Evolutionary conservation across 2,888 invertebrate species (phyloP), one percentile per base, ranked within the genome.

Genomic region (Phymatocera aterrima): DNA sequence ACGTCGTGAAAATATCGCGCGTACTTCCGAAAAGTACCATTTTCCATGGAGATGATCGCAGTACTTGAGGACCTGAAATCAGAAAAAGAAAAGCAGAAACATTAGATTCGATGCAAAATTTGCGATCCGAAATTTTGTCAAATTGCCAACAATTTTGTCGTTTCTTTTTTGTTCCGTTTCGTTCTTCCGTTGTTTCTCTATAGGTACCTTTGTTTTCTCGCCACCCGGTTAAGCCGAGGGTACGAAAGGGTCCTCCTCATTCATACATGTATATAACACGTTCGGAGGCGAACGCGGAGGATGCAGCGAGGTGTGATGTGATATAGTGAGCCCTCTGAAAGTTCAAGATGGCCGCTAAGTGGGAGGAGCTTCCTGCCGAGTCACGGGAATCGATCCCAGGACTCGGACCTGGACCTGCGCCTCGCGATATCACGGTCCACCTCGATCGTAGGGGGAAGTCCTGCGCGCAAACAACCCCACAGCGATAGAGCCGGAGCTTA

Each of bases 11-110:
- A 99, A 99, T 87, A 99, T 98, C 80, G 99, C 99, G 12, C 99
- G 95, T 82, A 99, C 97, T 93, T 99, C 99, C 85, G 97, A 97
- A 93, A 99, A 99, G 93, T 99, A 98, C 99, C 99, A 99, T 92
- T 99, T 98, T 81, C 99, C 99, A 91, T 99, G 99, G 68, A 99
- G 94, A 91, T 98, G 97, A 90, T 99, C 99, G 91, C 99, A 98
- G 92, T 99, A 99, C 88, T 97, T 97, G 85, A 99, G 91, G 77
- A 98, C 96, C 98, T 98, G 94, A 1, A 93, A 93, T 86, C 48
- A 72, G 0, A 72, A 72, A 31, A 10, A 18, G 18, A 18, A 34
- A 10, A 6, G 37, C 34, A 18, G n/a, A 1, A 12, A 10, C 6
- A 10, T 54, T 8, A 5, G 6, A 12, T 43, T 43, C 43, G 43